Evolutionary conservation across 1,140 invertebrate species (phyloP).

Genomic region (Metaphire vulgaris): DNA sequence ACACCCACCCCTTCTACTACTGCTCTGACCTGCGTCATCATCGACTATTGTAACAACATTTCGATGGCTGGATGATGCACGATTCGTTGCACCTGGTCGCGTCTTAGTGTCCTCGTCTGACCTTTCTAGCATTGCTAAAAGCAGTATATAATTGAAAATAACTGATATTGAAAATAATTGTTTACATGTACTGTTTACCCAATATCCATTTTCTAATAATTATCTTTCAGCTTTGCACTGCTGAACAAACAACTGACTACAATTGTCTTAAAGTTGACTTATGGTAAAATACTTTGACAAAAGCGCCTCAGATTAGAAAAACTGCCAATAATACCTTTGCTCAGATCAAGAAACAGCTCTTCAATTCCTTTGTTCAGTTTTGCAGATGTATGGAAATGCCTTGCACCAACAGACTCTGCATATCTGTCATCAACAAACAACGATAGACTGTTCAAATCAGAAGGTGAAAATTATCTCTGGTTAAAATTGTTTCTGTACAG

Average conservation of each 20-base stretch:
- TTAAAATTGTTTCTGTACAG: too few relatives aligned
- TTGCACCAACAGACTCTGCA: conserved; percentile 82
- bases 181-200: too few relatives aligned
- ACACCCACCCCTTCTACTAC: background rate
- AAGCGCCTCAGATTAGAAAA: conserved; percentile 32
- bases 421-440: conserved; percentile 61
- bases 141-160: too few relatives aligned
- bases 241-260: too few relatives aligned
- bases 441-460: too few relatives aligned
- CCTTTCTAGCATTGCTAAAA: background rate
- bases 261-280: too few relatives aligned
- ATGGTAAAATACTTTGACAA: too few relatives aligned
- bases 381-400: conserved; percentile 91
- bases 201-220: too few relatives aligned
- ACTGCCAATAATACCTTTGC: too few relatives aligned
- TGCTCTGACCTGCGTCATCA: background rate
- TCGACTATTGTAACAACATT: background rate
- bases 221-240: too few relatives aligned
- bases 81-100: background rate
- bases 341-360: conserved; percentile 83
- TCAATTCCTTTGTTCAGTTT: conserved; percentile 83
- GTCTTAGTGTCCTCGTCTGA: background rate
- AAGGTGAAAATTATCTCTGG: too few relatives aligned
- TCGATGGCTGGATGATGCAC: background rate
- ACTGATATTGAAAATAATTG: too few relatives aligned